phyloP scores from a whole-genome alignment of 2,113 vertebrate species.

The Ursus arctos region DNA sequence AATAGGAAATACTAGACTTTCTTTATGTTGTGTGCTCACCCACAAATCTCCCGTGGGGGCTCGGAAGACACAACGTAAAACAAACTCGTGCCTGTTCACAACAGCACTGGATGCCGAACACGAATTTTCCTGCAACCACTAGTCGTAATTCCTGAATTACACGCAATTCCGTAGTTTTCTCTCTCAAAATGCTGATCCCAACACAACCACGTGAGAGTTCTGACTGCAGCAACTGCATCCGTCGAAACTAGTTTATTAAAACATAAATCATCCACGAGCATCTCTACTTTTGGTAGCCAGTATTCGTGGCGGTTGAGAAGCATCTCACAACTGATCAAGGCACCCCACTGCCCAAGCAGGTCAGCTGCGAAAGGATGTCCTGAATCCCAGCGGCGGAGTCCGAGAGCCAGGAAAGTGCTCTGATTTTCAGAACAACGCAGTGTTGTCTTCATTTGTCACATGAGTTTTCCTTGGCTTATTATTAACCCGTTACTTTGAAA shows the following conservation, averaged over 20 bases:
- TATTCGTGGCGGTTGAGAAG: fast-evolving
- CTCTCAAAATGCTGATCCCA: not conserved
- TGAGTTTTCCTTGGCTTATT: not conserved
- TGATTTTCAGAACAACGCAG: not conserved
- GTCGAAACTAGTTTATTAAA: not conserved
- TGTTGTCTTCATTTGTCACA: not conserved
- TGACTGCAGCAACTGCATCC: not conserved
- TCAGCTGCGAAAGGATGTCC: not conserved
- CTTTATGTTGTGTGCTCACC: not conserved
- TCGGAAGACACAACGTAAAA: not conserved
- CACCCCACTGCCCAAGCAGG: fast-evolving
- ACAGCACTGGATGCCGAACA: fast-evolving
- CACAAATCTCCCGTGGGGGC: not conserved
- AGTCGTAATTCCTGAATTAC: not conserved
- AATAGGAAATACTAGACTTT: not conserved
- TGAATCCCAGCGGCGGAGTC: not conserved
- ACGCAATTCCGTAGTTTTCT: not conserved
- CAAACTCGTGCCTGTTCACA: not conserved
- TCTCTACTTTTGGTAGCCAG: not conserved
- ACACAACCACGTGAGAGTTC: not conserved
- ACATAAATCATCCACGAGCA: not conserved
- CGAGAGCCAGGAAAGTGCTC: not conserved
- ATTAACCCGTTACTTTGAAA: not conserved
- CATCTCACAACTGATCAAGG: not conserved
- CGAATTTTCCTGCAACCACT: not conserved